Percentiles rank a stretch among this genome's conserved stretches.
Evolutionary conservation across 2,888 invertebrate genomes (phyloP).

Genomic region (Stenchaetothrips biformis): DNA sequence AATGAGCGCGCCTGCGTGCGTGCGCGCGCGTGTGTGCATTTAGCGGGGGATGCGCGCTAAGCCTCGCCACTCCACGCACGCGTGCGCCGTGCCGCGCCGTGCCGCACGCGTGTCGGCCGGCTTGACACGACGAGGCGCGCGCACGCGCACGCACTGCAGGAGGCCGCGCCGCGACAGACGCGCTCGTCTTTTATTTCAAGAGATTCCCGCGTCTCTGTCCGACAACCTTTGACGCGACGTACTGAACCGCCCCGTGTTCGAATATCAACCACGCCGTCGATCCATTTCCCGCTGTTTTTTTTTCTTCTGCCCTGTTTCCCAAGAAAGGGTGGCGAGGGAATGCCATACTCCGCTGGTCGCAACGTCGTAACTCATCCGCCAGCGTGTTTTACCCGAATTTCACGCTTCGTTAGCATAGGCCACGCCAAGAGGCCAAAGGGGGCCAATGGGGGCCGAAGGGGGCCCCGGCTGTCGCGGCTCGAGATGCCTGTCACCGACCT

Average conservation of each 20-base stretch:
- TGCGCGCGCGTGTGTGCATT: not conserved
- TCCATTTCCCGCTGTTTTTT: not conserved
- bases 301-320: no score
- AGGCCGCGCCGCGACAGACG: no score
- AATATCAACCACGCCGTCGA: not conserved
- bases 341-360: not conserved
- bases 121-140: not conserved
- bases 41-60: not conserved
- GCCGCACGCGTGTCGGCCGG: not conserved
- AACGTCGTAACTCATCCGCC: not conserved
- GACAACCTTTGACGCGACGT: not conserved
- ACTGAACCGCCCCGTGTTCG: not conserved
- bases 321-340: not conserved
- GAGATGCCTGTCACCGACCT: not conserved
- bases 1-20: not conserved
- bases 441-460: not conserved
- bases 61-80: not conserved
- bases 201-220: not conserved
- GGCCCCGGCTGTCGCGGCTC: not conserved
- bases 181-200: no score
- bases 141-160: not conserved
- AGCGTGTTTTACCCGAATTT: conserved; percentile 15
- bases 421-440: not conserved
- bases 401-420: conserved; percentile 5
- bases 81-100: not conserved